A percentile compares a stretch with the other conserved stretches of the same genome.
Evolutionary conservation across 2,113 vertebrate genomes (phyloP).

Genomic region (Lophura nycthemera): DNA sequence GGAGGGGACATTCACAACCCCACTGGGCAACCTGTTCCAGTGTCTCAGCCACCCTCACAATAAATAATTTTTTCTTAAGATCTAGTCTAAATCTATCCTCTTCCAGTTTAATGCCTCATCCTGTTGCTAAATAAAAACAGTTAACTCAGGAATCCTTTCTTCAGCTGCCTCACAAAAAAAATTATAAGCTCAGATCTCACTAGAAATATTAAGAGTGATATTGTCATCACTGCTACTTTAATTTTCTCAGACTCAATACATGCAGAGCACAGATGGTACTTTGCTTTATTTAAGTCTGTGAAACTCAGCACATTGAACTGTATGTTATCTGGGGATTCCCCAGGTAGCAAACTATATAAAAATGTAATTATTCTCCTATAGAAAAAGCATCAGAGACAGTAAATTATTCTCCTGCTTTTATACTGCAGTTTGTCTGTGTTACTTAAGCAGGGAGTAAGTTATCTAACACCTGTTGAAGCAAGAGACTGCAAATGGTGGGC

Average conservation of each 20-base stretch:
- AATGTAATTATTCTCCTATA: neutral
- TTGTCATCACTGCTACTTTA: neutral
- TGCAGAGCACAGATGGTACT: neutral
- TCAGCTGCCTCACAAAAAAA: neutral
- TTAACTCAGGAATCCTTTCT: neutral
- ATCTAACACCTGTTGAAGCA: neutral
- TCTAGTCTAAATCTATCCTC: too few species aligned
- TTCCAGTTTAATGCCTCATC: too few species aligned
- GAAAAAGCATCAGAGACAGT: neutral
- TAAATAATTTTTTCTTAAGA: too few species aligned
- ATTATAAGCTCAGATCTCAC: neutral
- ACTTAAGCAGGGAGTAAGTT: neutral
- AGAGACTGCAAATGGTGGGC: neutral
- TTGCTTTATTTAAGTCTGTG: neutral
- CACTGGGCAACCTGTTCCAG: too few species aligned
- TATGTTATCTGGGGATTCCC: neutral
- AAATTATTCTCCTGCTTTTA: neutral
- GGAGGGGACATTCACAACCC: too few species aligned
- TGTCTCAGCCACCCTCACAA: too few species aligned
- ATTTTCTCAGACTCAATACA: neutral
- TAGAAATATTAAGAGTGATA: neutral
- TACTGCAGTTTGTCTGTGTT: neutral
- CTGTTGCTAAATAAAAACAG: neutral
- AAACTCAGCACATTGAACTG: neutral
- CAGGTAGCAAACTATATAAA: neutral